phyloP scores from a whole-genome alignment of 2,113 vertebrate genomes.

The Syngnathus scovelli region DNA sequence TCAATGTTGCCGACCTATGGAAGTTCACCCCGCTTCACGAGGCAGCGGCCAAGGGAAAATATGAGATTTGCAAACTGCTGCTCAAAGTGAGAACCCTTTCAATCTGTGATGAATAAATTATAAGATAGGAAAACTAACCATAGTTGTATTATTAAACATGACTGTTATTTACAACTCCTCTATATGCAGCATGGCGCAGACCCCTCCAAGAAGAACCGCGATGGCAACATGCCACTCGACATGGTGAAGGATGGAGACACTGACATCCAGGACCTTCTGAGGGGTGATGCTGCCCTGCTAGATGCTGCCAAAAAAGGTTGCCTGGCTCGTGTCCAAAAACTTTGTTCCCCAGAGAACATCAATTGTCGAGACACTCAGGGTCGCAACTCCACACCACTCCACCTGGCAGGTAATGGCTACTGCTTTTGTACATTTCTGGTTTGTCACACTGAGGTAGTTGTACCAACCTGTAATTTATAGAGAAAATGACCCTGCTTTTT shows the following conservation, averaged over 20 bases:
- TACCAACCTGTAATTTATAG: neutral
- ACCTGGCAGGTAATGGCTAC: slow-evolving; percentile 82
- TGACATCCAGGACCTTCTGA: slow-evolving; percentile 94
- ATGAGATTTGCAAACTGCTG: slow-evolving; percentile 97
- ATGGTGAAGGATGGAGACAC: slow-evolving; percentile 98
- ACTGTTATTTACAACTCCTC: neutral
- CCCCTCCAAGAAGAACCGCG: slow-evolving; percentile 96
- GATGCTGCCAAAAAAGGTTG: slow-evolving; percentile 98
- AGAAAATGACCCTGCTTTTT: too few species aligned
- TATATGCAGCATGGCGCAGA: slow-evolving; percentile 87
- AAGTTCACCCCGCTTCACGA: slow-evolving; percentile 97
- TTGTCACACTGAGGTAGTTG: neutral
- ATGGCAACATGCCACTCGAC: slow-evolving; percentile 94
- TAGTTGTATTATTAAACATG: too few species aligned
- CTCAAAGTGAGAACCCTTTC: slow-evolving; percentile 72
- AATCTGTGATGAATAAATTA: neutral
- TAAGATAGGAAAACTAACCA: neutral
- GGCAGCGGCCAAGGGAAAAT: slow-evolving; percentile 98
- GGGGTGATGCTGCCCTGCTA: slow-evolving; percentile 90
- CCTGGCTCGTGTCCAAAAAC: slow-evolving; percentile 92
- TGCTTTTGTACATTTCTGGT: neutral
- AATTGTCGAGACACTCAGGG: slow-evolving; percentile 98
- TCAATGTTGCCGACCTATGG: slow-evolving; percentile 97
- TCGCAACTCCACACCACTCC: slow-evolving; percentile 92
- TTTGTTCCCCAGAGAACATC: slow-evolving; percentile 95